These are phyloP conservation scores for Sporophila hypoxantha DNA, from an alignment of 2,113 vertebrate genomes.

Conservation along the genomic window DNA sequence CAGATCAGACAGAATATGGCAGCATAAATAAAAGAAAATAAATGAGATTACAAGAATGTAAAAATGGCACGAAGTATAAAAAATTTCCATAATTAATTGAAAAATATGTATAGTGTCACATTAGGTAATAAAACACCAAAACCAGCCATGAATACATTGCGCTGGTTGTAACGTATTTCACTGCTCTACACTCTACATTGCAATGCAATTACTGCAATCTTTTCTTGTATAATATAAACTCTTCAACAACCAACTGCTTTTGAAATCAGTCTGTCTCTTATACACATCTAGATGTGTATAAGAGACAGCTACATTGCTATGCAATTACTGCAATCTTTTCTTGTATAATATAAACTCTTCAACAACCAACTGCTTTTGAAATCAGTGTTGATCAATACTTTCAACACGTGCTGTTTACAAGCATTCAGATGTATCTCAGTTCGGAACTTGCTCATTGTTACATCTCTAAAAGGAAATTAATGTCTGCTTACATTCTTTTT, in stretches of 20 bases:
- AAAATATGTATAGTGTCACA: not conserved
- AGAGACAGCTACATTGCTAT: not conserved
- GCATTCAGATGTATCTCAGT: not conserved
- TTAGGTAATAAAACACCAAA: not conserved
- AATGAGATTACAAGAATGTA: not conserved
- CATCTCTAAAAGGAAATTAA: not conserved
- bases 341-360: not conserved
- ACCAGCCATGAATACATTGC: not conserved
- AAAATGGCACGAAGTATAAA: not conserved
- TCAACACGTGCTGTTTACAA: not conserved
- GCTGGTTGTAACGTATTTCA: not conserved
- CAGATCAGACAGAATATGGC: not conserved
- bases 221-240: not conserved
- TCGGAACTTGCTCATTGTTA: not conserved
- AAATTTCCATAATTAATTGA: not conserved
- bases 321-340: not conserved
- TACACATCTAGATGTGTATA: no score
- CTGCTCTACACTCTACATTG: not conserved
- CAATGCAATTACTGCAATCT: not conserved
- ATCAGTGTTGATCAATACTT: not conserved
- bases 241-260: not conserved
- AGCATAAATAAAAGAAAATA: not conserved
- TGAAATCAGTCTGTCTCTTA: no score
- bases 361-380: not conserved
- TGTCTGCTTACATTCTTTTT: not conserved